Conservation (phyloP, 1,140 invertebrate genomes). For the Brachionus rubens region DNA sequence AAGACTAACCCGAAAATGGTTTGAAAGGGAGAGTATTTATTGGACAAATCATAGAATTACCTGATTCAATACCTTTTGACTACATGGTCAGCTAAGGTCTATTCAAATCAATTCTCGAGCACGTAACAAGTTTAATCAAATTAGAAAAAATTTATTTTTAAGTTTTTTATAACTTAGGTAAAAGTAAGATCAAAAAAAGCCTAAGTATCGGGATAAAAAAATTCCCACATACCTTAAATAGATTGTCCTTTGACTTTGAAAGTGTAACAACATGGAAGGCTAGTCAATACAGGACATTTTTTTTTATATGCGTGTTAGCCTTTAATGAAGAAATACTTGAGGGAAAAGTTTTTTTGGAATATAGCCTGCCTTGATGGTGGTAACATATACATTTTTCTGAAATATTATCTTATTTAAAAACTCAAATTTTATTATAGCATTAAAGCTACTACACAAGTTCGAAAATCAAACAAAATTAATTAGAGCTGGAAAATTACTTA, state of each 20-base stretch:
- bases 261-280: slow-evolving; percentile 15
- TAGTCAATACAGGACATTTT: neutral
- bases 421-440: too few species aligned
- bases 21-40: neutral
- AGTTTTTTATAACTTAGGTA: neutral
- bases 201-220: neutral
- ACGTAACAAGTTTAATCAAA: neutral
- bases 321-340: neutral
- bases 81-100: neutral
- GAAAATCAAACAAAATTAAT: too few species aligned
- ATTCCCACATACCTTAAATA: slow-evolving; percentile 18
- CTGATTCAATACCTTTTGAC: neutral
- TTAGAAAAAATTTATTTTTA: too few species aligned
- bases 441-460: too few species aligned
- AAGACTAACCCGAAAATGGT: neutral
- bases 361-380: neutral
- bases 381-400: too few species aligned
- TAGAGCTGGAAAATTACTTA: too few species aligned
- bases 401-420: too few species aligned
- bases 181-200: neutral
- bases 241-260: neutral
- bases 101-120: neutral
- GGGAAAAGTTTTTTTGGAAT: slow-evolving; percentile 7
- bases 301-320: neutral
- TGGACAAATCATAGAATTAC: neutral